Conservation (phyloP, 2,888 invertebrate species). For the Tenthredo amoena region DNA sequence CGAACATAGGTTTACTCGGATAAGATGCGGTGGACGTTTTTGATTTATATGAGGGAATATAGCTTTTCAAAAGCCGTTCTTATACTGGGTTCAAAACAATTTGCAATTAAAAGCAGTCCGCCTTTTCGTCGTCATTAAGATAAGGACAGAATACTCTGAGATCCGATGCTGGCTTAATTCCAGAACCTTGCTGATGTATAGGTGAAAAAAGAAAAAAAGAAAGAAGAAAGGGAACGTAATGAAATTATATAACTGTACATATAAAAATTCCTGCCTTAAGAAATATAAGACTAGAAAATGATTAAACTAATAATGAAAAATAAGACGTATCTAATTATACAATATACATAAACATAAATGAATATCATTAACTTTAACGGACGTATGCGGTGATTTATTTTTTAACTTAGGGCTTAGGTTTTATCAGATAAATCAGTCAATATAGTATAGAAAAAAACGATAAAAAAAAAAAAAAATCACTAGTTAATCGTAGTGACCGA, state of each 20-base stretch:
- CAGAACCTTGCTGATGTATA: neutral
- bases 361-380: constrained; percentile 63
- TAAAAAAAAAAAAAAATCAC: constrained; percentile 43
- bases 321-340: constrained; percentile 59
- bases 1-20: constrained; percentile 10
- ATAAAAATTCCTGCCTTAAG: constrained; percentile 76
- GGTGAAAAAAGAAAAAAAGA: constrained; percentile 32
- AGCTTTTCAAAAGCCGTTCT: neutral
- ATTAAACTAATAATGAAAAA: constrained; percentile 65
- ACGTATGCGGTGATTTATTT: constrained; percentile 66
- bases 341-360: constrained; percentile 63
- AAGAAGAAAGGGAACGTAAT: constrained; percentile 58
- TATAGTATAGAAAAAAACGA: constrained; percentile 64
- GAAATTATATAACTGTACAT: constrained; percentile 55
- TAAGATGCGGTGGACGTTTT: neutral
- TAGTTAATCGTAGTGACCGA: neutral
- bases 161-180: neutral
- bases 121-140: neutral
- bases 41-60: neutral
- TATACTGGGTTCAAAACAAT: neutral
- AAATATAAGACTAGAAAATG: constrained; percentile 75
- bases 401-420: constrained; percentile 62
- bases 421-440: constrained; percentile 67
- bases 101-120: neutral
- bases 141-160: neutral